Conservation (phyloP, 2,888 invertebrate species). For the Teinopalpus imperialis region DNA sequence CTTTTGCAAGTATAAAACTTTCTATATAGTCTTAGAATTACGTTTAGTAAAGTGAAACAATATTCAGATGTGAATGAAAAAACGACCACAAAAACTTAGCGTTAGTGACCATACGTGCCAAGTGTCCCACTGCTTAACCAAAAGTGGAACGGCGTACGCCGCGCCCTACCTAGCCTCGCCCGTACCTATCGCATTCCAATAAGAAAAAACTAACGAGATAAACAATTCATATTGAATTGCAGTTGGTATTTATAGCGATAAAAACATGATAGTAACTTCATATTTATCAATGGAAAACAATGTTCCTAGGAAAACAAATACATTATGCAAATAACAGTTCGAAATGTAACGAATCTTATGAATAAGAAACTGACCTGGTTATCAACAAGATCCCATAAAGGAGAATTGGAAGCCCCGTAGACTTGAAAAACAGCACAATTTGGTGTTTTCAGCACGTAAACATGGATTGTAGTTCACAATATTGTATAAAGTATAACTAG, state of each 20-base stretch:
- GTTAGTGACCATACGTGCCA: slow-evolving; percentile 31
- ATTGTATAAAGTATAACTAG: slow-evolving; percentile 65
- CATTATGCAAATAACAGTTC: slow-evolving; percentile 29
- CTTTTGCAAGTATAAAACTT: too few species aligned
- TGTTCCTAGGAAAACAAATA: too few species aligned
- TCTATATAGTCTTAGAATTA: too few species aligned
- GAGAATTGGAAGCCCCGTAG: slow-evolving; percentile 55
- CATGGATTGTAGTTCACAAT: slow-evolving; percentile 68
- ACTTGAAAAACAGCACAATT: slow-evolving; percentile 46
- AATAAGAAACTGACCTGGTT: slow-evolving; percentile 55
- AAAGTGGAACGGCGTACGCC: slow-evolving; percentile 70
- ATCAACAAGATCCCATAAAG: slow-evolving; percentile 79
- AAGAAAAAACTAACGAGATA: slow-evolving; percentile 43
- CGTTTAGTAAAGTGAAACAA: too few species aligned
- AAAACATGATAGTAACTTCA: slow-evolving; percentile 11
- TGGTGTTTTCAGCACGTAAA: slow-evolving; percentile 72
- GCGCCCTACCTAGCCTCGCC: slow-evolving; percentile 60
- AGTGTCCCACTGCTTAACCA: slow-evolving; percentile 34
- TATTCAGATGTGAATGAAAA: too few species aligned
- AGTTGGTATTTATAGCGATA: slow-evolving; percentile 22
- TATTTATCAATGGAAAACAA: slow-evolving; percentile 13
- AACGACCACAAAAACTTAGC: slow-evolving; percentile 22
- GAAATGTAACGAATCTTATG: slow-evolving; percentile 7
- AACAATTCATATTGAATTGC: slow-evolving; percentile 32
- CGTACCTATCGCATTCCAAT: slow-evolving; percentile 44